Conservation (phyloP, 2,888 invertebrate genomes). For the Cephus spinipes region DNA sequence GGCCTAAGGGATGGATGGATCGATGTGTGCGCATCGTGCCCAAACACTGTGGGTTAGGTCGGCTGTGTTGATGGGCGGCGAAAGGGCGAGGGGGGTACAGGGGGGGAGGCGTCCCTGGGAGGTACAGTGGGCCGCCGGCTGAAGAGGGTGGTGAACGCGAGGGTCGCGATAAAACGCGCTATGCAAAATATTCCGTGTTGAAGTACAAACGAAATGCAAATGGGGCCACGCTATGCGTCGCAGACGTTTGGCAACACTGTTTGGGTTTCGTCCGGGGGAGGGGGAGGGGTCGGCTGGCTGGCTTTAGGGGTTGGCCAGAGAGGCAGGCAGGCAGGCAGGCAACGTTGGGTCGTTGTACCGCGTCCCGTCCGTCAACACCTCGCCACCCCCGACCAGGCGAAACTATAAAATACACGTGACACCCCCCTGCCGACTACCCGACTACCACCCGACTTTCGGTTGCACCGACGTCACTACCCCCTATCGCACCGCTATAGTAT, state of each 20-base stretch:
- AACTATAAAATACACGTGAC: conserved; percentile 65
- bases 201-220: conserved; percentile 63
- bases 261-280: conserved; percentile 53
- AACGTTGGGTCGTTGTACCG: conserved; percentile 58
- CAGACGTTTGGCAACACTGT: conserved; percentile 64
- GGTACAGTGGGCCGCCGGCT: neutral
- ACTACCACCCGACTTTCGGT: conserved; percentile 12
- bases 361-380: conserved; percentile 63
- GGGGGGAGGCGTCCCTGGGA: conserved; percentile 2
- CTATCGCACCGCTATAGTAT: too few species aligned
- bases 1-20: conserved; percentile 14
- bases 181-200: conserved; percentile 59
- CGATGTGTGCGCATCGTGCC: conserved; percentile 32
- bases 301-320: conserved; percentile 20
- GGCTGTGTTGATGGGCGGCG: neutral
- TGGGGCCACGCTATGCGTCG: conserved; percentile 56
- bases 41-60: conserved; percentile 28
- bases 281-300: conserved; percentile 25
- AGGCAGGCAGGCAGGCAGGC: conserved; percentile 43
- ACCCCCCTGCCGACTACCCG: conserved; percentile 40
- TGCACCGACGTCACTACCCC: too few species aligned
- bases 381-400: conserved; percentile 52
- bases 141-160: too few species aligned
- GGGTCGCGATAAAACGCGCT: conserved; percentile 41
- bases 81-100: conserved; percentile 23